These are phyloP conservation scores for Tapirus indicus DNA, from an alignment of 2,797 vertebrate species.

Conservation along the genomic window DNA sequence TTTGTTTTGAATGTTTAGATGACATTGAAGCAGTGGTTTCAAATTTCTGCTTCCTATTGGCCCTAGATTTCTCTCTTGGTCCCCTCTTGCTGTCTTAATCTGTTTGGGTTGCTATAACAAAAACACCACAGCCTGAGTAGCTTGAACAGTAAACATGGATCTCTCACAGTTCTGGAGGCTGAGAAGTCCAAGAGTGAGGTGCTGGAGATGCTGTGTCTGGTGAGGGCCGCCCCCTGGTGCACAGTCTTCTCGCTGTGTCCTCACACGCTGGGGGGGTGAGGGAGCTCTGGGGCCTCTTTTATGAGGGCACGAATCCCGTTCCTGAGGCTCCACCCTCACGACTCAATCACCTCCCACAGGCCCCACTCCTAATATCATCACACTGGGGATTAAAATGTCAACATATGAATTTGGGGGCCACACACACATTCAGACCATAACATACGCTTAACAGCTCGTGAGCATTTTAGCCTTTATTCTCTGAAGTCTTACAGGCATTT, in stretches of 20 bases:
- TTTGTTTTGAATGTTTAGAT: background rate
- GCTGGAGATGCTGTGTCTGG: background rate
- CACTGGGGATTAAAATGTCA: background rate
- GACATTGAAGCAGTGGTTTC: background rate
- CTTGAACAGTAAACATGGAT: background rate
- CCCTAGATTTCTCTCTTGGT: background rate
- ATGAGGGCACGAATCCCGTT: background rate
- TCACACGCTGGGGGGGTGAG: background rate
- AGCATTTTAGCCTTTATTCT: background rate
- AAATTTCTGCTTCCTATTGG: background rate
- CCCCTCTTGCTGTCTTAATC: background rate
- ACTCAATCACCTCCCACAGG: background rate
- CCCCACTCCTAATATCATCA: background rate
- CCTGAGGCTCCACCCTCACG: background rate
- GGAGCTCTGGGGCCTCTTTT: background rate
- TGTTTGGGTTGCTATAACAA: background rate
- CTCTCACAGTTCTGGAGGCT: background rate
- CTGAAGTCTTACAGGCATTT: background rate
- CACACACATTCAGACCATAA: background rate
- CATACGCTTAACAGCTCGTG: background rate
- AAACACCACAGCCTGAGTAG: background rate
- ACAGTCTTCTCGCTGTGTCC: background rate
- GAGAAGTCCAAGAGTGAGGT: background rate
- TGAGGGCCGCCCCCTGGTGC: background rate
- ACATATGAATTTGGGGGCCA: background rate